Base-by-base conservation (phyloP, 2,888 invertebrate species). In the Nomada fucata region DNA sequence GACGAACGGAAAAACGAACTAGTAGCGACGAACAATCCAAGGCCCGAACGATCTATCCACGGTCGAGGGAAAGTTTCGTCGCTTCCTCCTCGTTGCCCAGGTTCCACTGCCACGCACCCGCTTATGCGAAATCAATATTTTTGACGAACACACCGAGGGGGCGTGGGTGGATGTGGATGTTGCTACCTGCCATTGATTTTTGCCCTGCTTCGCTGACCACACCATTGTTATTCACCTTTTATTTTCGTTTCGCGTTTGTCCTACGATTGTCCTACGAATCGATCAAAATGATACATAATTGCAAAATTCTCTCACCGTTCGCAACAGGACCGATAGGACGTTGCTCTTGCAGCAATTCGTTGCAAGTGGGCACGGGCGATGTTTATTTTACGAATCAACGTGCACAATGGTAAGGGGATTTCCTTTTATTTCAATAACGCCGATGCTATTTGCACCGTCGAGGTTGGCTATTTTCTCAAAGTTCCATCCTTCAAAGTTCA, bases 1-100 rank as follows among this genome's bases (percentile, higher is more conserved):
- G 84, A 75, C 70, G 74, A 29, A 60, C 57, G 79, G 81, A 50
- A 78, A 65, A 71, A 60, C 78, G 55, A 53, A 18, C 18, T 36
- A 20, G 63, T 23, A 67, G 76, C 68, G 76, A 79, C 76, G 75
- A 80, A 76, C 78, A 65, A 72, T 67, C 76, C 79, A 71, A 81
- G 79, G 78, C 53, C 68, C 72, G 50, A 84, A 73, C 59, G 74
- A 77, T 72, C 26, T 79, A 79, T 7, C 18, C 44, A 36, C 20
- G 64, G 15, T 23, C 59, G 44, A 52, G 52, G 36, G 69, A 71
- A 64, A 76, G 69, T 70, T 63, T 76, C 23, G 52, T 44, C 23
- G 13, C 15, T 29, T 23, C 13, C 36, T 47, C 18, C 23, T n/a
- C 15, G 13, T n/a, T 11, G 23, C 20, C 26, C 29, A 59, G 47